phyloP scores from a whole-genome alignment of 2,888 invertebrate genomes.

The Coelopa pilipes region DNA sequence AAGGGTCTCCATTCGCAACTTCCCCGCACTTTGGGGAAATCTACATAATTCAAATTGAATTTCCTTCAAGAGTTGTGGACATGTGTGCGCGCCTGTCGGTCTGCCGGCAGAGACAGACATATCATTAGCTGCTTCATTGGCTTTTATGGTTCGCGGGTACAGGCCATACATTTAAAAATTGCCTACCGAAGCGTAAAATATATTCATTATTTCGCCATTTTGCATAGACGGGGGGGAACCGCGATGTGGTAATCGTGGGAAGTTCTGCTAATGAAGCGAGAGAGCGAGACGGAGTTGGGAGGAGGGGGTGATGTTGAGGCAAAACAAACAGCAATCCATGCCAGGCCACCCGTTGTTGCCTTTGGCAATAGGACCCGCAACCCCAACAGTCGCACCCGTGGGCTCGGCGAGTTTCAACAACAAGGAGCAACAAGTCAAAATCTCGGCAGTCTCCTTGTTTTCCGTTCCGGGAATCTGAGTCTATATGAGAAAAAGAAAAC shows the following conservation, averaged over 20 bases:
- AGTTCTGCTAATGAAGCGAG: constrained; percentile 1
- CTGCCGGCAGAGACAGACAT: background rate
- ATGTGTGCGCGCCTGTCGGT: background rate
- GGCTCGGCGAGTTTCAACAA: too few relatives aligned
- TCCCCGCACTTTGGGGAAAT: background rate
- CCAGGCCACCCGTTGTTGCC: too few relatives aligned
- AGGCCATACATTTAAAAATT: constrained; percentile 1
- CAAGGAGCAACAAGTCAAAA: too few relatives aligned
- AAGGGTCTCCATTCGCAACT: too few relatives aligned
- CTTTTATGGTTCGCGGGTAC: constrained; percentile 1
- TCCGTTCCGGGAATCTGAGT: too few relatives aligned
- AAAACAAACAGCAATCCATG: too few relatives aligned
- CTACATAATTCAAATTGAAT: constrained; percentile 10
- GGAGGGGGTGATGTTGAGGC: too few relatives aligned
- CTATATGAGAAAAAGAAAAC: too few relatives aligned
- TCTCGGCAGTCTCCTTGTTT: too few relatives aligned
- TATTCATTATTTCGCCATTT: constrained; percentile 4
- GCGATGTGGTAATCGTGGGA: background rate
- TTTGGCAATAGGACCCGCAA: too few relatives aligned
- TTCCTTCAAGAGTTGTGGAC: background rate
- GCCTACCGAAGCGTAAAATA: constrained; percentile 4
- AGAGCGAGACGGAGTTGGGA: too few relatives aligned
- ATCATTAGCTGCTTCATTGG: constrained; percentile 10
- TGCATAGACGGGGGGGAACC: background rate
- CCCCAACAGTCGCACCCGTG: too few relatives aligned